Base-by-base conservation (phyloP, 2,888 invertebrate species). In the Apotomis capreana region DNA sequence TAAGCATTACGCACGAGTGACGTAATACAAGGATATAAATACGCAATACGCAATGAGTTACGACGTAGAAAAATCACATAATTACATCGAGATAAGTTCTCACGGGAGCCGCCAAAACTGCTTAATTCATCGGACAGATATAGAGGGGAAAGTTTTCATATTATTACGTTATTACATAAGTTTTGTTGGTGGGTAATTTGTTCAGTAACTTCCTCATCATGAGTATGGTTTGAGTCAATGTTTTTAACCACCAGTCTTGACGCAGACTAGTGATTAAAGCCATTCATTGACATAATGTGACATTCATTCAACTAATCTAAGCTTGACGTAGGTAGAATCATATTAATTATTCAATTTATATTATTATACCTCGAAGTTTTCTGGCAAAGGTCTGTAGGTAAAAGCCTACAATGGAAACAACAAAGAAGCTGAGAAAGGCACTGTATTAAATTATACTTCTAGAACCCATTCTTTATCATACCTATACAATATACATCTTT, bases 131-230 rank as follows among this genome's bases (percentile, higher is more conserved):
- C 49, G 6, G 26, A 6, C 44, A 0, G n/a, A 26, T 44, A 44
- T 44, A 15, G 8, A n/a, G 5, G 36, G 46, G n/a, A 46, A 64
- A 62, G 5, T 55, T 44, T n/a, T 5, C 15, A 40, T 5, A 8
- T 44, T n/a, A 36, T 49, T 55, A 57, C 5, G 36, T 40, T 55
- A 64, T 44, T 64, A 44, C 4, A 8, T 26, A 44, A 63, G 54
- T 54, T 64, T n/a, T 64, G 64, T 64, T 64, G 37, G 15, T 26
- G 12, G 12, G 64, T 52, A 10, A 40, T 52, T 52, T 52, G 12
- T 49, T 13, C 9, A 26, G n/a, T 26, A 49, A 61, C 49, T 62
- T 62, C 61, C 49, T 36, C 10, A 1, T 37, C 40, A 52, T 40
- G 52, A 63, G 37, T 63, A 37, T 9, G 0, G 13, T 9, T 0